Base-by-base conservation (phyloP, 2,113 vertebrate species). In the Carassius auratus region DNA sequence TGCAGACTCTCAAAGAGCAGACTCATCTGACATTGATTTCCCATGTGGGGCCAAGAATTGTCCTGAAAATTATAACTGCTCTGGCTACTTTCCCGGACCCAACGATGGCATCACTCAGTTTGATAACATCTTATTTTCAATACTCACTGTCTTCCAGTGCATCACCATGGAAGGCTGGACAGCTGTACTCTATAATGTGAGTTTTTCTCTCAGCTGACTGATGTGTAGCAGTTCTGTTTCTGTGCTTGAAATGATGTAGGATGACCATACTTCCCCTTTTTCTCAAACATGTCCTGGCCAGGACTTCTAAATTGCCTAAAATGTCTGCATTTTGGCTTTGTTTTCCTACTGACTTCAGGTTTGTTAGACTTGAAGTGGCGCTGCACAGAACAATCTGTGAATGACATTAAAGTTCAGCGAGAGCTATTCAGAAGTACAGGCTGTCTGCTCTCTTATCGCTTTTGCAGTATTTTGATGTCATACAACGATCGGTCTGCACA, bases 161-260 rank as follows among this genome's bases (percentile, higher is more conserved):
- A 99, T 99, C 92, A 99, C 98, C 91, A 99, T 99, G 98, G 98
- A 99, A 94, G 98, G 98, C 84, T 99, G 98, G 98, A 99, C 98
- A 91, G 97, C 97, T 62, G 97, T 99, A 85, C 96, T 99, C 89
- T 99, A 99, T 93, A 98, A 98, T 19, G 98, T 99, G 89, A 95
- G 97, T 95, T 68, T 19, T 14, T 68, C 4, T 50, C 4, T 81
- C 10, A 17, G 9, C 3, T 80, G 7, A 45, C 1, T 42, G 5
- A 21, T 36, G 0, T 79, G 15, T 19, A 79, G 8, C 36, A 42
- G 19, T 38, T 42, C 2, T 79, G 8, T 4, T n/a, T 14, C 8
- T 75, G 4, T 50, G 36, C n/a, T 2, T 52, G 38, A 52, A 15
- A 52, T 52, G 8, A 42, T 8, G 42, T 48, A 48, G 45, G 45